phyloP scores from a whole-genome alignment of 2,888 invertebrate species.

The Noctua janthe region DNA sequence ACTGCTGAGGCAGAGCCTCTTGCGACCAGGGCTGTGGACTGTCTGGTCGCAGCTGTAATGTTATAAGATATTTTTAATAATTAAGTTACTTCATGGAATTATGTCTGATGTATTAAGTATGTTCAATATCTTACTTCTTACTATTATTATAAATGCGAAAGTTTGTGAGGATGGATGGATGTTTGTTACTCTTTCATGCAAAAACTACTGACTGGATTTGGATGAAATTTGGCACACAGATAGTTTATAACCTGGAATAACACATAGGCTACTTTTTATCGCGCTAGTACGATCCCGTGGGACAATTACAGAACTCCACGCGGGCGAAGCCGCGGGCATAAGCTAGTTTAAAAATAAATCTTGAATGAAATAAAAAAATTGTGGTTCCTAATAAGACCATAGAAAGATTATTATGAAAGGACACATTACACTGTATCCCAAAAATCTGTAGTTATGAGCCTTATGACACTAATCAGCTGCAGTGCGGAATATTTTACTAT shows the following conservation, averaged over 20 bases:
- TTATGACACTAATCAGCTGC: conserved; percentile 28
- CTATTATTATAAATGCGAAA: too few species aligned
- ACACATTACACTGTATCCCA: not conserved
- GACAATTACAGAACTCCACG: too few species aligned
- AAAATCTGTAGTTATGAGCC: not conserved
- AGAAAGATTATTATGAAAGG: not conserved
- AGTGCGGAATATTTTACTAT: conserved; percentile 20
- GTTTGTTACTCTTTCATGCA: too few species aligned
- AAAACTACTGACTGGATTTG: too few species aligned
- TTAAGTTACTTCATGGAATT: not conserved
- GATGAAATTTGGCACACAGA: too few species aligned
- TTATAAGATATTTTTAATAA: not conserved
- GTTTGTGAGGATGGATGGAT: too few species aligned
- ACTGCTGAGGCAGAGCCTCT: conserved; percentile 88
- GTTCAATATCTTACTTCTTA: too few species aligned
- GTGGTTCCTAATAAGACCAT: not conserved
- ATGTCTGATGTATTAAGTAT: not conserved
- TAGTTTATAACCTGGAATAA: too few species aligned
- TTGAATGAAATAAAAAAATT: not conserved
- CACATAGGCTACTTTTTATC: too few species aligned
- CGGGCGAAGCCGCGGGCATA: too few species aligned
- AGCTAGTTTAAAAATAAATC: not conserved
- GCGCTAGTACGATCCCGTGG: too few species aligned
- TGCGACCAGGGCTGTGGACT: conserved; percentile 88
- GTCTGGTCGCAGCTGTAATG: conserved; percentile 84